Percentiles rank a stretch among this genome's conserved stretches.
Conservation (phyloP, 1,140 invertebrate species). For the Formica selysi region DNA sequence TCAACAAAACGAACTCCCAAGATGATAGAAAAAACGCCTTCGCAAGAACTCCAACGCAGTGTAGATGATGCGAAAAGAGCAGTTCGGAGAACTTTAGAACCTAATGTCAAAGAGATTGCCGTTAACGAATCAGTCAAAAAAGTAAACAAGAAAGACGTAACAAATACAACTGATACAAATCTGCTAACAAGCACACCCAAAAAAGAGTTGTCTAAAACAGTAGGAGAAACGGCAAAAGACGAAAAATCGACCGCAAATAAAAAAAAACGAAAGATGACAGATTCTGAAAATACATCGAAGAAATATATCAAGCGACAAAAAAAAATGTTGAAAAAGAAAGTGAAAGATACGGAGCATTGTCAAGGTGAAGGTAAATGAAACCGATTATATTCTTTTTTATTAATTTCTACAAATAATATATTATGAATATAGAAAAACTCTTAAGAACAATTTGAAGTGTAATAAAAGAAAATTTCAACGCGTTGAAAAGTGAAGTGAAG, state of each 20-base stretch:
- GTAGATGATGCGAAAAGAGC: not conserved
- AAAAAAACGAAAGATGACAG: not conserved
- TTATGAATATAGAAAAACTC: not conserved
- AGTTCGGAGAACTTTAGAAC: not conserved
- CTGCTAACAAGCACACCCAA: not conserved
- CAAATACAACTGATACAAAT: not conserved
- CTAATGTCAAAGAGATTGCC: not conserved
- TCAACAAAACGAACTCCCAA: not conserved
- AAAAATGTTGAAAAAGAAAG: not conserved
- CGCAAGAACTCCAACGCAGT: not conserved
- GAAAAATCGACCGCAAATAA: not conserved
- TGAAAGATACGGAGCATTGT: not conserved
- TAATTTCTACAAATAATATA: not conserved
- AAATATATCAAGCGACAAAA: not conserved
- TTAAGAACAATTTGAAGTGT: not conserved
- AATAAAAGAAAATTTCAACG: not conserved
- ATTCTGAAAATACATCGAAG: constrained; percentile 3
- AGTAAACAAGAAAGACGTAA: not conserved
- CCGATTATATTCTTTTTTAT: not conserved
- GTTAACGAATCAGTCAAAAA: not conserved
- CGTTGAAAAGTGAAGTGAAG: not conserved
- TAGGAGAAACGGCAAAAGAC: not conserved
- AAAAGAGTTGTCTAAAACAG: not conserved
- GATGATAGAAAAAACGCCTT: not conserved
- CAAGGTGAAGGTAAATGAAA: not conserved